Evolutionary conservation across 1,140 invertebrate species (phyloP), one percentile per base, ranked within the genome.

Genomic region (Trichonephila clavipes): DNA sequence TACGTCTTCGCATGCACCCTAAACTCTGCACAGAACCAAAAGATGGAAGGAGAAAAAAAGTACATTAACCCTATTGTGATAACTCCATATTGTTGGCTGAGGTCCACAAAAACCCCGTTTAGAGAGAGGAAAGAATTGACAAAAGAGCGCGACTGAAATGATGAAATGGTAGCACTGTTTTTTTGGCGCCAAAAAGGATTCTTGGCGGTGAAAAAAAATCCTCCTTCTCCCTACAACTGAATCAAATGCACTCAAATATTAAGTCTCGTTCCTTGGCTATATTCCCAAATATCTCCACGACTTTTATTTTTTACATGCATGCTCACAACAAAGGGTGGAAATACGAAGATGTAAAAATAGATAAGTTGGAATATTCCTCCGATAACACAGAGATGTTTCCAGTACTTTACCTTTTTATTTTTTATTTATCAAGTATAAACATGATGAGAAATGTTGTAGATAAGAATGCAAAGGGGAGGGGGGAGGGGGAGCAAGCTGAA

Each of bases 301-400:
- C 34, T 72, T 40, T 77, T 40, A 28, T 77, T 19, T 34, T 28
- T 77, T 34, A 34, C 18, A 28, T 16, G 69, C 69, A 18, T 14
- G 69, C 69, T 16, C 16, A 34, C 34, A 28, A 77, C 69, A 77
- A 77, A 62, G 24, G 66, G 66, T 40, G 51, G 51, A 51, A 69
- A 69, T 69, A 14, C 66, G 66, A 69, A 77, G 69, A 77, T 28
- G 34, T 34, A 77, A 77, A 77, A 77, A 77, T 77, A 77, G 69
- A 77, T 77, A 77, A 77, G 14, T 19, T 12, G 69, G 28, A 77
- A 77, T 77, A 77, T 77, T 77, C 16, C 28, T 16, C 10, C 69
- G 69, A 77, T 77, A 77, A 34, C 69, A 34, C 16, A 19, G 28
- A 12, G 16, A 18, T 77, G 5, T 77, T 34, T 40, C 1, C 28